Percentiles rank a stretch among this genome's conserved stretches.
Evolutionary conservation across 2,888 invertebrate species (phyloP).

Genomic region (Catocala sponsa): DNA sequence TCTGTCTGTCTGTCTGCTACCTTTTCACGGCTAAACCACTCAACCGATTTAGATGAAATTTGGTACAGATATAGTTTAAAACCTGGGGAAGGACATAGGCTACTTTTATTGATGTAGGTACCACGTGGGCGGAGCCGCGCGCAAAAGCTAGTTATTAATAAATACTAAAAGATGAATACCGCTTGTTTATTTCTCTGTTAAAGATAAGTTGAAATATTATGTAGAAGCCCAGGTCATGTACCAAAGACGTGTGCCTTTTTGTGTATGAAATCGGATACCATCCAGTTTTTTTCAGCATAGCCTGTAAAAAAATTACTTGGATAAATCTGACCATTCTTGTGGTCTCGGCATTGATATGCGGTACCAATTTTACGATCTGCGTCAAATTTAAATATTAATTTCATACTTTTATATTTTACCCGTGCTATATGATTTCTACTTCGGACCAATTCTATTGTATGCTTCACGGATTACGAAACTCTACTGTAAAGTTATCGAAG

Average conservation of each 20-base stretch:
- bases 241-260: constrained; percentile 27
- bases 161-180: too few species aligned
- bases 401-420: not conserved
- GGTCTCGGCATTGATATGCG: constrained; percentile 11
- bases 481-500: not conserved
- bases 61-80: too few species aligned
- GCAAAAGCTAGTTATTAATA: too few species aligned
- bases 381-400: not conserved
- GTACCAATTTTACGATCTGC: constrained; percentile 5
- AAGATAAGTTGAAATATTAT: constrained; percentile 15
- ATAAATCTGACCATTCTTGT: constrained; percentile 24
- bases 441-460: not conserved
- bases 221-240: constrained; percentile 20
- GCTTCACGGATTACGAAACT: not conserved
- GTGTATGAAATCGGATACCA: constrained; percentile 35
- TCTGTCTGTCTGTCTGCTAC: too few species aligned
- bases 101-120: too few species aligned
- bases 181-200: too few species aligned
- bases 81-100: too few species aligned
- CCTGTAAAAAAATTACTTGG: constrained; percentile 23
- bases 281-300: constrained; percentile 11
- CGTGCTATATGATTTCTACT: not conserved
- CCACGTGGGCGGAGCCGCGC: too few species aligned
- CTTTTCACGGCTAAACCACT: too few species aligned
- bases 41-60: too few species aligned